Evolutionary conservation across 2,113 vertebrate species (phyloP), one percentile per base, ranked within the genome.

Genomic region (Aldabrachelys gigantea): DNA sequence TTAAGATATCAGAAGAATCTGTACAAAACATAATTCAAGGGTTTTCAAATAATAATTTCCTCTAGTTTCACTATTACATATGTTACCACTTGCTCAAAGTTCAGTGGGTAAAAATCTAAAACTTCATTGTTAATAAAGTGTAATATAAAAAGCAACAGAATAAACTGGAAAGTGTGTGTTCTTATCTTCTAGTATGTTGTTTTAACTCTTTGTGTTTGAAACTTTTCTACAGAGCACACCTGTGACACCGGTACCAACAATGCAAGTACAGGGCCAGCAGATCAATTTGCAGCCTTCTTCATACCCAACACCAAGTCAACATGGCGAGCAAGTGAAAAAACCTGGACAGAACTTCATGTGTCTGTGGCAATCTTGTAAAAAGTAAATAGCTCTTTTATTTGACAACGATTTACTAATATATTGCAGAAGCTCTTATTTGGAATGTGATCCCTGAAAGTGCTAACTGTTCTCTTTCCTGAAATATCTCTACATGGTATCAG

Each of bases 331-430:
- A 82, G 97, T 97, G 95, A 99, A 99, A 96, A 99, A 99, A 98
- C 98, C 99, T 87, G 99, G 99, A 97, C 99, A 99, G 98, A 99
- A 99, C 98, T 99, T 99, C 98, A 99, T 99, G 98, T 99, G 99
- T 99, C 98, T 99, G 82, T 99, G 99, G 99, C 99, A 99, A 82
- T 99, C 99, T 93, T 99, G 99, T 98, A 99, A 99, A 99, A 99
- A 99, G 99, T 99, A 98, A 96, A 97, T 94, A 84, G 3, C 82
- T 96, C 10, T 86, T 98, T 97, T 96, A 82, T 95, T 97, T 97
- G 83, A 89, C 35, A 94, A 89, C 49, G 14, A 90, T 91, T 92
- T 94, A 22, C 79, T 88, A 82, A 92, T 82, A 22, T 1, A 7
- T 93, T 88, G 53, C 90, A 89, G 52, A 22, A 96, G 81, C 6